phyloP scores from a whole-genome alignment of 2,888 invertebrate genomes.

The Apodemia zela region DNA sequence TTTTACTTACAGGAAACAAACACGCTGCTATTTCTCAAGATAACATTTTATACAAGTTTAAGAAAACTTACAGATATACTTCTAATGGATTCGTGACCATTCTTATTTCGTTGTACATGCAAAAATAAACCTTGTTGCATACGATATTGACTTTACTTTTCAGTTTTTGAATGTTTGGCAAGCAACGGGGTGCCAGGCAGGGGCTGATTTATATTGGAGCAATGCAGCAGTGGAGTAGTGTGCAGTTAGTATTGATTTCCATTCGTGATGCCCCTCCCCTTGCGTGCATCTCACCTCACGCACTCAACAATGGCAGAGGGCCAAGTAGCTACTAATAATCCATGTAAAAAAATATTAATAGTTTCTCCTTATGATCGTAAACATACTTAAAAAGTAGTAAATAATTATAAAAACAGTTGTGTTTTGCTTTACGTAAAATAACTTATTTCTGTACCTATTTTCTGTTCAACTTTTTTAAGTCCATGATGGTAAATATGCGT shows the following conservation, averaged over 20 bases:
- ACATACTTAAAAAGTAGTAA: no score
- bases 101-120: slow-evolving; percentile 35
- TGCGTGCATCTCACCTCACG: slow-evolving; percentile 65
- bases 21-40: slow-evolving; percentile 32
- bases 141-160: slow-evolving; percentile 40
- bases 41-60: slow-evolving; percentile 43
- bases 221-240: slow-evolving; percentile 77
- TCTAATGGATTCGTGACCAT: slow-evolving; percentile 55
- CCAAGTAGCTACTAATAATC: slow-evolving; percentile 46
- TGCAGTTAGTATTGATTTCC: slow-evolving; percentile 81
- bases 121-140: slow-evolving; percentile 34
- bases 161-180: slow-evolving; percentile 52
- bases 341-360: slow-evolving; percentile 33
- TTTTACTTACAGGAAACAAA: slow-evolving; percentile 29
- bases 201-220: slow-evolving; percentile 78
- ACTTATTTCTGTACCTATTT: no score
- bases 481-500: no score
- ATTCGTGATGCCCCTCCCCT: slow-evolving; percentile 63
- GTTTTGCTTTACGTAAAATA: no score
- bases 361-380: no score
- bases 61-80: slow-evolving; percentile 45
- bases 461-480: no score
- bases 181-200: slow-evolving; percentile 60
- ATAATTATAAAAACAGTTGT: no score
- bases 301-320: slow-evolving; percentile 66